Base-by-base conservation (phyloP, 2,888 invertebrate genomes). In the Anthrax anthrax region DNA sequence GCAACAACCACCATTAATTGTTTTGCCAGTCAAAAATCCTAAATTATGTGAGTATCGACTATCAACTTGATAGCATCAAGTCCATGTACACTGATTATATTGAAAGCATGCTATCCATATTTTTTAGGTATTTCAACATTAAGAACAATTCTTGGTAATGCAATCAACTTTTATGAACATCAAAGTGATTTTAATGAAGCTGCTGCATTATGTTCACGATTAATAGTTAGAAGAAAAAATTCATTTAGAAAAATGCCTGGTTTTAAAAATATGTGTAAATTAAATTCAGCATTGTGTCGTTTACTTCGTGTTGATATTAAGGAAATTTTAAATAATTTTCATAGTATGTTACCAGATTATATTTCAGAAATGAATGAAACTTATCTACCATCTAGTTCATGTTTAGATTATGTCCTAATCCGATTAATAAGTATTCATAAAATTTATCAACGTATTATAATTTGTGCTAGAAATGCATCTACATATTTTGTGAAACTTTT, bases 161-260 rank as follows among this genome's bases (percentile, higher is more conserved):
- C 27, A 14, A 1, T 43, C 1, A 17, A 18, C 9, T 47, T 43
- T 27, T 47, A 47, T 19, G 49, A 47, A 42, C 18, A 44, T 10
- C 49, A 51, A 37, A 34, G 4, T 12, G 46, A 47, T 14, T 59
- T 65, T 17, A 54, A 56, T 8, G 52, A 63, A 42, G 56, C 58
- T 1, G 62, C 64, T 1, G 66, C 66, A 1, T 43, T 65, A 23
- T 56, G 65, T 32, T 62, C 62, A 2, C 58, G 66, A 2, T 50
- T 67, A 1, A 62, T 64, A 57, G 66, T 64, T 0, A 58, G 64
- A 1, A 59, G 66, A 0, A 62, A 63, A 44, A 64, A 62, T 44
- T 67, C 67, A 0, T 67, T 67, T 49, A 57, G 51, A 2, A 54
- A 54, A 17, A 59, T 66, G 59, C 56, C 55, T 10, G 65, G 65